These are phyloP conservation scores for Rhinichthys osculus DNA, from an alignment of 2,797 vertebrate genomes.

Conservation along the genomic window DNA sequence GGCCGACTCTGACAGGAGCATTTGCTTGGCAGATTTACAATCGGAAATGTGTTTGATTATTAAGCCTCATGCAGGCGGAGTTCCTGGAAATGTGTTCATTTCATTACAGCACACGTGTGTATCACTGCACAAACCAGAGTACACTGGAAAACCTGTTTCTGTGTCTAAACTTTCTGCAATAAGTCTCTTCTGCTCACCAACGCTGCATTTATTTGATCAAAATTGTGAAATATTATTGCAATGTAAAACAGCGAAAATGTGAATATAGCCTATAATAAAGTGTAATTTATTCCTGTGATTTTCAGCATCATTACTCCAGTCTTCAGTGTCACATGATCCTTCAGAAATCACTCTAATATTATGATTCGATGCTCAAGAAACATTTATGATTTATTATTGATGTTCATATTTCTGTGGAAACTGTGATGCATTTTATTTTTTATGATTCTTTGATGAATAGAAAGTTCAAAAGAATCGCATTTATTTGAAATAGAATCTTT, in stretches of 20 bases:
- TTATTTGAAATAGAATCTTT: no score
- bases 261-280: background rate
- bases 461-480: no score
- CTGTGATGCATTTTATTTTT: no score
- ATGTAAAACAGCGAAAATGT: background rate
- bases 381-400: no score
- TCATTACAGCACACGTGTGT: conserved; percentile 16
- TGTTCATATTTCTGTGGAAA: no score
- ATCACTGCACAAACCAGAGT: background rate
- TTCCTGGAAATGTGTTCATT: conserved; percentile 39
- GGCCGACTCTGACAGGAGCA: conserved; percentile 49
- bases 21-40: conserved; percentile 60
- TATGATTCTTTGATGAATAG: no score
- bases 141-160: background rate
- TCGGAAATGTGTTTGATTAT: conserved; percentile 54
- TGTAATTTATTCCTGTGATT: no score
- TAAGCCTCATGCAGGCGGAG: background rate
- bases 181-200: background rate
- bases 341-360: background rate
- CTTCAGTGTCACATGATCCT: background rate
- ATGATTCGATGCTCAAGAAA: background rate
- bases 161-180: background rate
- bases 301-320: no score
- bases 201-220: background rate
- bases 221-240: background rate